Base-by-base conservation (phyloP, 2,797 vertebrate genomes). In the Coendou prehensilis region DNA sequence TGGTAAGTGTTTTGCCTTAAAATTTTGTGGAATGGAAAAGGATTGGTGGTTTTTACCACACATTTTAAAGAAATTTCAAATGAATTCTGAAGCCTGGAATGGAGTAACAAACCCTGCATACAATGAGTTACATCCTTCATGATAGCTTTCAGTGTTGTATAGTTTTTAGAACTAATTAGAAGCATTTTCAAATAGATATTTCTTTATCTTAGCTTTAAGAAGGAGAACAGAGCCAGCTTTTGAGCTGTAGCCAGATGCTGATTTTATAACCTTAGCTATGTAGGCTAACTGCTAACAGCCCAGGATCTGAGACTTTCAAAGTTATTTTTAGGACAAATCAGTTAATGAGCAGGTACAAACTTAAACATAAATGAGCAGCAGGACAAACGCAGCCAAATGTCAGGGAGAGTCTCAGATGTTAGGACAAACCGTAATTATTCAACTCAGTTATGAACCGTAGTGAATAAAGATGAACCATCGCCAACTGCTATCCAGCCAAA, bases 401-500 rank as follows among this genome's bases (percentile, higher is more conserved):
- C 97, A 98, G 85, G 78, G 81, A 96, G 64, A n/a, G 93, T 95
- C 95, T 97, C 92, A 97, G 80, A 85, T 97, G 61, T 92, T 95
- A 94, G 95, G 87, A 96, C 59, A 97, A 96, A 97, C 94, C 56
- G 90, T 82, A 95, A 98, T 97, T 98, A 94, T 84, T 95, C 95
- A 90, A 63, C 23, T 26, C 88, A 95, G 47, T 69, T 96, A 97
- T 75, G n/a, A 95, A 41, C 37, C 96, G 64, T 96, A 81, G 57
- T 87, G 59, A 88, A 89, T 96, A 89, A 90, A 96, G 97, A 89
- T 33, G 57, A 98, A 98, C 14, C 22, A 89, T n/a, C 87, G 33
- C 59, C 97, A 95, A 95, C 45, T 97, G 63, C 26, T 90, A 59
- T 59, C 73, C 59, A 93, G 91, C 92, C 37, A 97, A 96, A 97